Evolutionary conservation across 2,888 invertebrate genomes (phyloP).

Genomic region (Caenorhabditis doughertyi): DNA sequence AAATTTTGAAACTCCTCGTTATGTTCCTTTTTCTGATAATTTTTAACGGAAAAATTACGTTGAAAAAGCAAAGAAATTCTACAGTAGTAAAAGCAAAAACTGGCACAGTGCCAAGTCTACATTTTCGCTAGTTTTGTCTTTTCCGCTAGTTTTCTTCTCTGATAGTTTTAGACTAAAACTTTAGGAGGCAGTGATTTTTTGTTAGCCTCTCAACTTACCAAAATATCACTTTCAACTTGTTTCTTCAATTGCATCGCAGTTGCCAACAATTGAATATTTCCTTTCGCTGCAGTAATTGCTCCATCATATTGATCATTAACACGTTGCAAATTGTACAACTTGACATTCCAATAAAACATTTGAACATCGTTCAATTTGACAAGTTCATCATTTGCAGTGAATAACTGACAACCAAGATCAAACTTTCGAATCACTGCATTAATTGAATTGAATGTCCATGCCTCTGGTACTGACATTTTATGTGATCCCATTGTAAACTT

Average conservation of each 20-base stretch:
- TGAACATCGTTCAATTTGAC: slow-evolving; percentile 74
- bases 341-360: slow-evolving; percentile 79
- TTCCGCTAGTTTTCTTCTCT: too few species aligned
- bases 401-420: slow-evolving; percentile 78
- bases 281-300: slow-evolving; percentile 56
- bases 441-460: slow-evolving; percentile 79
- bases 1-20: too few species aligned
- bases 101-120: too few species aligned
- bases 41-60: too few species aligned
- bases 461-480: slow-evolving; percentile 73
- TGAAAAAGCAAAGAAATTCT: too few species aligned
- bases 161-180: too few species aligned
- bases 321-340: slow-evolving; percentile 69
- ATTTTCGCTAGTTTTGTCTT: too few species aligned
- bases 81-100: too few species aligned
- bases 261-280: slow-evolving; percentile 65
- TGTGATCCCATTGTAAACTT: slow-evolving; percentile 74
- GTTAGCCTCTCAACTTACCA: too few species aligned
- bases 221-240: slow-evolving; percentile 80
- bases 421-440: slow-evolving; percentile 75
- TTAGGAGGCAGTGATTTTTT: too few species aligned
- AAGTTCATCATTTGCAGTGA: slow-evolving; percentile 75
- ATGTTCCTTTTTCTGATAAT: too few species aligned
- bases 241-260: slow-evolving; percentile 64
- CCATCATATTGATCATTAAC: slow-evolving; percentile 69